A percentile compares a stretch with the other conserved stretches of the same genome.
phyloP scores from a whole-genome alignment of 2,888 invertebrate genomes.

The Pilophorus perplexus region DNA sequence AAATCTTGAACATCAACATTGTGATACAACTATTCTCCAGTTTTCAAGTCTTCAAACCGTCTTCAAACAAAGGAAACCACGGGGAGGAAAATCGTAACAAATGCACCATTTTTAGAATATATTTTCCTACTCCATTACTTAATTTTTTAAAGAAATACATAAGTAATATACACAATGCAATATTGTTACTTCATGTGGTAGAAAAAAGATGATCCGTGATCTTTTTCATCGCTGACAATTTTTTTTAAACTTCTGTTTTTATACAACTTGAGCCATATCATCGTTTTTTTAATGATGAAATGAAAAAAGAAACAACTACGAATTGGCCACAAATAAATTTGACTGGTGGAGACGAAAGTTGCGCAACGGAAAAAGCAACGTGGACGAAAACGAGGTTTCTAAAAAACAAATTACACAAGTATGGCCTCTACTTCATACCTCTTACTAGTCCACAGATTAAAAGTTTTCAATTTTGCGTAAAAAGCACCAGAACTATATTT shows the following conservation, averaged over 20 bases:
- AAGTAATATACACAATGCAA: conserved; percentile 42
- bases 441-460: conserved; percentile 24
- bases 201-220: conserved; percentile 41
- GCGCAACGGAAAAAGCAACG: too few relatives aligned
- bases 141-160: conserved; percentile 45
- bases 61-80: conserved; percentile 60
- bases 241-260: conserved; percentile 29
- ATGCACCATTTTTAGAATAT: conserved; percentile 47
- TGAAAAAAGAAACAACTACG: too few relatives aligned
- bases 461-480: conserved; percentile 5
- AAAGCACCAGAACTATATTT: conserved; percentile 18
- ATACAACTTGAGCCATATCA: conserved; percentile 42
- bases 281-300: conserved; percentile 29
- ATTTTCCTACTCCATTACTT: conserved; percentile 45
- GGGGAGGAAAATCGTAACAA: conserved; percentile 42
- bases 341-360: too few relatives aligned
- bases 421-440: conserved; percentile 28
- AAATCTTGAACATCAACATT: conserved; percentile 35
- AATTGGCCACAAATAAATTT: too few relatives aligned
- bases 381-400: too few relatives aligned
- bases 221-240: conserved; percentile 39
- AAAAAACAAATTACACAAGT: too few relatives aligned
- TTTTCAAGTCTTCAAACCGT: conserved; percentile 60
- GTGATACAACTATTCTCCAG: conserved; percentile 40
- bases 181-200: conserved; percentile 41